Conservation (phyloP, 1,140 invertebrate genomes). For the Brachionus rotundiformis region DNA sequence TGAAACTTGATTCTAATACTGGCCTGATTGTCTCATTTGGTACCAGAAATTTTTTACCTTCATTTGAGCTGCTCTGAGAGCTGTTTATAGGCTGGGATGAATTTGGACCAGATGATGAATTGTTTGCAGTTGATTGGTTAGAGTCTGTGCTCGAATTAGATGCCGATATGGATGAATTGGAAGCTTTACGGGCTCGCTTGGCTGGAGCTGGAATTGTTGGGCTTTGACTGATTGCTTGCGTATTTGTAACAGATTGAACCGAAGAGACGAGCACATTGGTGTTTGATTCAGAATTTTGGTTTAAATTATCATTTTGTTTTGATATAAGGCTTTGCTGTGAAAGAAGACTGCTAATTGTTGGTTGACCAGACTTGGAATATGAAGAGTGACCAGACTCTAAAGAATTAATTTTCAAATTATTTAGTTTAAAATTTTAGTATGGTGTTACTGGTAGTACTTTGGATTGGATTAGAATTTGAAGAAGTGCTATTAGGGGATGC, state of each 20-base stretch:
- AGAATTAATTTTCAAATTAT: too few relatives aligned
- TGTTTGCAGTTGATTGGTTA: background rate
- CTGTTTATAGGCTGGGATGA: background rate
- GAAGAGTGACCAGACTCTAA: background rate
- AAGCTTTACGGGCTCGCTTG: constrained; percentile 26
- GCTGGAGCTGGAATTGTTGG: background rate
- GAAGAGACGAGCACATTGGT: background rate
- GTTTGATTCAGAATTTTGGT: background rate
- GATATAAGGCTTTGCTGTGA: background rate
- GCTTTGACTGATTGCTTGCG: background rate
- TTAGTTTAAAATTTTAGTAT: too few relatives aligned
- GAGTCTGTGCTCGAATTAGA: background rate
- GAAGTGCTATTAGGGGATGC: background rate
- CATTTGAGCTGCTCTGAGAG: background rate
- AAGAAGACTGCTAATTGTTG: constrained; percentile 5
- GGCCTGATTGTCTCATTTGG: background rate
- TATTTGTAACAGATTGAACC: too few relatives aligned
- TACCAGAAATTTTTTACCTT: background rate
- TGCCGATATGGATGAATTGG: background rate
- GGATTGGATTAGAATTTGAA: background rate
- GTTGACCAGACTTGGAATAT: background rate
- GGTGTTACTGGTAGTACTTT: background rate
- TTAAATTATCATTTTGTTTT: background rate
- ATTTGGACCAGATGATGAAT: background rate
- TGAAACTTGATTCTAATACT: background rate